Evolutionary conservation across 2,797 vertebrate species (phyloP).

Genomic region (Australoheros facetus): DNA sequence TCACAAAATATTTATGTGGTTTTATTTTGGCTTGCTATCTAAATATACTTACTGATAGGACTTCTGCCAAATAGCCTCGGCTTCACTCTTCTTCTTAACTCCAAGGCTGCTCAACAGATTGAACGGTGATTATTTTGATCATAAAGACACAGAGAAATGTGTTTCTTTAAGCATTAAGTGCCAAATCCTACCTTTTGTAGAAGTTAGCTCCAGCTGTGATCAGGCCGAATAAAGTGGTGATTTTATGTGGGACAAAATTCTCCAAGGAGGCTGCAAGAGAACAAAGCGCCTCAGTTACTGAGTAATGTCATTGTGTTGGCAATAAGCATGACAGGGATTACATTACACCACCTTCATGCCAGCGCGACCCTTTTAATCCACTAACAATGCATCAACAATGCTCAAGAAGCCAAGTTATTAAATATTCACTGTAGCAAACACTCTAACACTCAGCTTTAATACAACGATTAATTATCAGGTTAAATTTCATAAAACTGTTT

Average conservation of each 20-base stretch:
- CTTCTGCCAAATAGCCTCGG: slow-evolving; percentile 73
- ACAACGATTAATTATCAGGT: background rate
- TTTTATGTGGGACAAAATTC: slow-evolving; percentile 65
- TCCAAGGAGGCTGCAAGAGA: slow-evolving; percentile 62
- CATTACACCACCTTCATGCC: slow-evolving; percentile 13
- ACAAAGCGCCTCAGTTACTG: slow-evolving; percentile 29
- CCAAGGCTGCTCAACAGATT: slow-evolving; percentile 62
- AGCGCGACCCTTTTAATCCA: slow-evolving; percentile 8
- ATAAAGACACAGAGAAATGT: background rate
- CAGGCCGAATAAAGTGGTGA: slow-evolving; percentile 72
- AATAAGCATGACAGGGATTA: slow-evolving; percentile 60
- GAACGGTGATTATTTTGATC: background rate
- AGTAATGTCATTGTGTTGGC: slow-evolving; percentile 10
- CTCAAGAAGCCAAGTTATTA: background rate
- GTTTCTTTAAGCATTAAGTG: background rate
- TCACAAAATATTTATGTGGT: background rate
- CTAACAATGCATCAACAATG: background rate
- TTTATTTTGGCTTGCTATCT: background rate
- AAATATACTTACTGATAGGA: slow-evolving; percentile 71
- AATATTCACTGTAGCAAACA: background rate
- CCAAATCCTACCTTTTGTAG: slow-evolving; percentile 66
- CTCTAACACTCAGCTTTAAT: background rate
- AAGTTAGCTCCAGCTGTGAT: slow-evolving; percentile 66
- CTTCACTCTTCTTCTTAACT: slow-evolving; percentile 76
- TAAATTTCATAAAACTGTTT: background rate